phyloP scores from a whole-genome alignment of 2,888 invertebrate species.

The Minunthozetes semirufus region DNA sequence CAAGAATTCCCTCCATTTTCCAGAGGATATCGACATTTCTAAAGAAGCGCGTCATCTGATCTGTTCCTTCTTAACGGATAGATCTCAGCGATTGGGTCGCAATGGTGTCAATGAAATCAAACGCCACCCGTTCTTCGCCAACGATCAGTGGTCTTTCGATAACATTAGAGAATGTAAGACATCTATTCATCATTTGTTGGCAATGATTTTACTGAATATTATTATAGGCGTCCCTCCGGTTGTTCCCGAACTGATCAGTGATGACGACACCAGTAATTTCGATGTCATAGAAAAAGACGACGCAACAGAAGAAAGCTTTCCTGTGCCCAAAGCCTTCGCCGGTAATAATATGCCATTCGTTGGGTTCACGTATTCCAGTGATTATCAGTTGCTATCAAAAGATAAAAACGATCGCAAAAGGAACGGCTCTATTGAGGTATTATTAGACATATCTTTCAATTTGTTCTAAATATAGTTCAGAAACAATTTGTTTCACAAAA shows the following conservation, averaged over 20 bases:
- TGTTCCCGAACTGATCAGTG: slow-evolving; percentile 87
- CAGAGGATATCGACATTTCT: slow-evolving; percentile 83
- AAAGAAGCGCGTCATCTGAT: slow-evolving; percentile 66
- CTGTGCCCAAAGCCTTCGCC: slow-evolving; percentile 92
- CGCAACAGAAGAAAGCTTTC: slow-evolving; percentile 79
- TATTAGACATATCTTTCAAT: too few relatives aligned
- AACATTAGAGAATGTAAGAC: slow-evolving; percentile 73
- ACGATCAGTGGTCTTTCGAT: slow-evolving; percentile 96
- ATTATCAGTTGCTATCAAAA: slow-evolving; percentile 36
- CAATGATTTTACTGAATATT: background rate
- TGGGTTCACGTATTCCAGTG: slow-evolving; percentile 84
- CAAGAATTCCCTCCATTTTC: slow-evolving; percentile 88
- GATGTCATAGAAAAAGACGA: slow-evolving; percentile 95
- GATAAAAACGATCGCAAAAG: background rate
- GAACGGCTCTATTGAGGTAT: background rate
- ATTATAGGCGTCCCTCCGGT: slow-evolving; percentile 73
- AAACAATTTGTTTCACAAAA: too few relatives aligned
- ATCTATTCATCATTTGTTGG: too few relatives aligned
- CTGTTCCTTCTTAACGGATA: slow-evolving; percentile 84
- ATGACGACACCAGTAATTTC: slow-evolving; percentile 97
- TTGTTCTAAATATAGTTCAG: too few relatives aligned
- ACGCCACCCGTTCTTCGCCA: slow-evolving; percentile 85
- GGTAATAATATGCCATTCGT: slow-evolving; percentile 98
- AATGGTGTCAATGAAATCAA: slow-evolving; percentile 93
- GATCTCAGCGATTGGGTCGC: slow-evolving; percentile 73